A percentile compares a stretch with the other conserved stretches of the same genome.
phyloP scores from a whole-genome alignment of 2,113 vertebrate genomes.

The Taurulus bubalis region DNA sequence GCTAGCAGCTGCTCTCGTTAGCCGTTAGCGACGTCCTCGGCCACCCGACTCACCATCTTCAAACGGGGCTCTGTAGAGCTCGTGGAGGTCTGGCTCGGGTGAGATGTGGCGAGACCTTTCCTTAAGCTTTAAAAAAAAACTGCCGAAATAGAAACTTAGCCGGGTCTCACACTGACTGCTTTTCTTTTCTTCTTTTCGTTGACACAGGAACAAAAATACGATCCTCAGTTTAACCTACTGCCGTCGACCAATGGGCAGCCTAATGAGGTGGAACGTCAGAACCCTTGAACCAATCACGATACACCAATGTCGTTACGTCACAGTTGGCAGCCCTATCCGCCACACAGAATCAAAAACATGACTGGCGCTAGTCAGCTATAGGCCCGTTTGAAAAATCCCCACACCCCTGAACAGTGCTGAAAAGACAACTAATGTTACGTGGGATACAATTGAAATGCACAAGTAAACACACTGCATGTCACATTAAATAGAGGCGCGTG shows the following conservation, averaged over 20 bases:
- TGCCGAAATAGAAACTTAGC: constrained; percentile 45
- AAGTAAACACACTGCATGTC: background rate
- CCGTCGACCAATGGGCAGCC: constrained; percentile 70
- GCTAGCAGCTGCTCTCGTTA: constrained; percentile 57
- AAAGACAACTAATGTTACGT: background rate
- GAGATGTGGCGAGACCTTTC: constrained; percentile 30
- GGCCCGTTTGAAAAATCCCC: constrained; percentile 84
- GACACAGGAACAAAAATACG: constrained; percentile 88
- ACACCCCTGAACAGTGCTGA: constrained; percentile 33
- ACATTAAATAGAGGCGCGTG: background rate
- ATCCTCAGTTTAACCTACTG: constrained; percentile 64
- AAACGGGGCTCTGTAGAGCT: constrained; percentile 36
- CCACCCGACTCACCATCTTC: constrained; percentile 77
- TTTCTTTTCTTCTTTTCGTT: constrained; percentile 77
- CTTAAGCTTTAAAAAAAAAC: constrained; percentile 3
- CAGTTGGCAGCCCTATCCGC: constrained; percentile 12
- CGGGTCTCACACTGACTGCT: constrained; percentile 38
- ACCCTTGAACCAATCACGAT: constrained; percentile 61
- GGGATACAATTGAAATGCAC: background rate
- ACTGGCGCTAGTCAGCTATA: constrained; percentile 60
- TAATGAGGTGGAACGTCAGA: constrained; percentile 15
- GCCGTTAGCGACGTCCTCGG: constrained; percentile 47
- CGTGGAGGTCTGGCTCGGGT: constrained; percentile 10
- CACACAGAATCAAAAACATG: constrained; percentile 41
- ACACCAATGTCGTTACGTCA: background rate